Conservation (phyloP, 2,888 invertebrate species). For the Dioctria rufipes region DNA sequence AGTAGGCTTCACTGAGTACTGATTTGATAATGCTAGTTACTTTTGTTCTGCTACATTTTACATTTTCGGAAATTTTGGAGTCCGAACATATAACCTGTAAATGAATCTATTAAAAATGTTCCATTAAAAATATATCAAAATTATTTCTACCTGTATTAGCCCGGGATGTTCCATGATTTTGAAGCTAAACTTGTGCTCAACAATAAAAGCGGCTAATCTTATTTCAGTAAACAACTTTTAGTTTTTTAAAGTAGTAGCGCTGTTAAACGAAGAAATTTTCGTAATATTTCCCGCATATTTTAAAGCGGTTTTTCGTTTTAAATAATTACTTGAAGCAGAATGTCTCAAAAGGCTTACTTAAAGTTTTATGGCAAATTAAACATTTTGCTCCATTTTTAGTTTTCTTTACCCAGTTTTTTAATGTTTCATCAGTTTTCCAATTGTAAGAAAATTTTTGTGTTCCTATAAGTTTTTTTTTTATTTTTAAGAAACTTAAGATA, state of each 20-base stretch:
- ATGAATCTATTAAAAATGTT: background rate
- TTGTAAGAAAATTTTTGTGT: too few species aligned
- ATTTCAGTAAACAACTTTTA: background rate
- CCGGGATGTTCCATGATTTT: background rate
- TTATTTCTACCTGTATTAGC: background rate
- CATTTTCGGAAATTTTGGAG: background rate
- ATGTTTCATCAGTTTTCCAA: background rate
- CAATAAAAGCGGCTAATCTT: conserved; percentile 1
- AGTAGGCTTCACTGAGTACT: conserved; percentile 1
- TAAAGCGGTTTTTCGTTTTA: background rate
- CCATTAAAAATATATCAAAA: background rate
- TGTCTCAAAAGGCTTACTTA: conserved; percentile 1
- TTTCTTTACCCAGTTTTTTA: conserved; percentile 3
- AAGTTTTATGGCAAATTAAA: conserved; percentile 1
- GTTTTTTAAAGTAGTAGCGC: background rate
- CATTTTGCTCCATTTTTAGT: conserved; percentile 1
- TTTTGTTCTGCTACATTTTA: conserved; percentile 5
- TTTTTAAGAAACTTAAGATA: background rate
- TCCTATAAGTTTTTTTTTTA: background rate
- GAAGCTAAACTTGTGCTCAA: background rate
- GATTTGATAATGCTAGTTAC: background rate
- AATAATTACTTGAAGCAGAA: background rate
- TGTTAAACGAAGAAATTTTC: background rate
- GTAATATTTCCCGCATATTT: background rate
- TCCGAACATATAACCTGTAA: background rate